These are phyloP conservation scores for Porites lobata DNA, from an alignment of 92 coral and sea anemone species.

Conservation along the genomic window DNA sequence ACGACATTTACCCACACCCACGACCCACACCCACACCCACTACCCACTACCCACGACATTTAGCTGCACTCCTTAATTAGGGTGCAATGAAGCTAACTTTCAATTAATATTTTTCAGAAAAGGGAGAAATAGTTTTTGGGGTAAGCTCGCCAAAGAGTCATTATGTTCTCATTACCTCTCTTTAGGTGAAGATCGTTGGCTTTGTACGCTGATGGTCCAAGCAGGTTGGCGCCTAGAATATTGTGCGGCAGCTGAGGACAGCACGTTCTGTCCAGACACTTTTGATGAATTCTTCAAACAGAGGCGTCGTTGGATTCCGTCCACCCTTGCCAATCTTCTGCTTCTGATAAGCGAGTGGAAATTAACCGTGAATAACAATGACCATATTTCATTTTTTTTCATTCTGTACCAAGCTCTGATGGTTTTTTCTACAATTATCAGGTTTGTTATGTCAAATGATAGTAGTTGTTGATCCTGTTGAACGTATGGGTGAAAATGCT, in stretches of 20 bases:
- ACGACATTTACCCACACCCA: too few species aligned
- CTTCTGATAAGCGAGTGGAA: slow-evolving; percentile 89
- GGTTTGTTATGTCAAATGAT: slow-evolving; percentile 57
- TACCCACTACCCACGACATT: too few species aligned
- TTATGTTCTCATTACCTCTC: not conserved
- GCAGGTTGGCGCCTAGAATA: slow-evolving; percentile 97
- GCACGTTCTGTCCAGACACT: slow-evolving; percentile 93
- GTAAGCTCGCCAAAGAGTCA: too few species aligned
- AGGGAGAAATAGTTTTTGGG: too few species aligned
- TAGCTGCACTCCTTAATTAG: too few species aligned
- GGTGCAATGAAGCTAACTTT: too few species aligned
- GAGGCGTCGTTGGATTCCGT: slow-evolving; percentile 99
- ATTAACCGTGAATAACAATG: slow-evolving; percentile 81
- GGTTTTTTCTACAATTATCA: slow-evolving; percentile 84
- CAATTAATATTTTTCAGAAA: too few species aligned
- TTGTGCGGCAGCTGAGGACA: slow-evolving; percentile 98
- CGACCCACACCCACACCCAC: too few species aligned
- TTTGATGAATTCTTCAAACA: slow-evolving; percentile 98
- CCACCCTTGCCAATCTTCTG: slow-evolving; percentile 92
- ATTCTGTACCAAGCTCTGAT: slow-evolving; percentile 90
- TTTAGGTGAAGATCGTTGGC: slow-evolving; percentile 98
- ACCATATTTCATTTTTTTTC: slow-evolving; percentile 75
- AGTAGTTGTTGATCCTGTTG: too few species aligned
- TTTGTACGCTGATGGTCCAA: slow-evolving; percentile 98
- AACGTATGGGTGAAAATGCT: too few species aligned